These are phyloP conservation scores for Heliconius hewitsoni DNA, from an alignment of 1,140 invertebrate genomes.

Conservation along the genomic window DNA sequence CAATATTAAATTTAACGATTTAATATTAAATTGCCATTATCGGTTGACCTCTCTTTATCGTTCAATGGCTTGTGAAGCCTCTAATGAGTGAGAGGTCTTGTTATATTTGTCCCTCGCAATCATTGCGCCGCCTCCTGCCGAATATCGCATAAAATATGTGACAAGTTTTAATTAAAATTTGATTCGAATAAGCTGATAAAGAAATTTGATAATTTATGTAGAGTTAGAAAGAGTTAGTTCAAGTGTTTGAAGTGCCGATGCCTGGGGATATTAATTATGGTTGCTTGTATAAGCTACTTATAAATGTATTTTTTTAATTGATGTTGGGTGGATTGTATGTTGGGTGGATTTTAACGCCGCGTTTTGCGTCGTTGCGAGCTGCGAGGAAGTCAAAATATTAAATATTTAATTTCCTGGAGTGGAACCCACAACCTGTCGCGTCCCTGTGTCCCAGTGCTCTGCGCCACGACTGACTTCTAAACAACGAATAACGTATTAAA, in stretches of 20 bases:
- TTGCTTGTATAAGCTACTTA: neutral
- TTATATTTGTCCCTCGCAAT: conserved; percentile 49
- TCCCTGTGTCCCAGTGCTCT: neutral
- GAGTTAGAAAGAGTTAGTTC: conserved; percentile 53
- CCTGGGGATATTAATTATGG: conserved; percentile 14
- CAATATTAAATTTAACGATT: conserved; percentile 80
- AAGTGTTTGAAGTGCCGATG: conserved; percentile 44
- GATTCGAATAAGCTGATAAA: conserved; percentile 73
- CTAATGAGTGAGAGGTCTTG: conserved; percentile 48
- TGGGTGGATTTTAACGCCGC: too few species aligned
- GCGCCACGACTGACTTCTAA: neutral
- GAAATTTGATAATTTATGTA: conserved; percentile 69
- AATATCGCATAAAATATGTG: conserved; percentile 77
- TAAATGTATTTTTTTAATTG: neutral
- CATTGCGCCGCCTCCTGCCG: conserved; percentile 71
- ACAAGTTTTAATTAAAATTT: conserved; percentile 80
- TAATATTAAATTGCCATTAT: conserved; percentile 69
- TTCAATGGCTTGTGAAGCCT: conserved; percentile 34
- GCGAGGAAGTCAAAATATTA: neutral
- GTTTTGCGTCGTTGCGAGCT: too few species aligned
- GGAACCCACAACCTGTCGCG: neutral
- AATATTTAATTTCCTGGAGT: neutral
- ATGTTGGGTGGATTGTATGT: neutral
- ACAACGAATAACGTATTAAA: neutral
- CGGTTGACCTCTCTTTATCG: conserved; percentile 46